Evolutionary conservation across 1,140 invertebrate genomes (phyloP).

Genomic region (Cecropterus lyciades): DNA sequence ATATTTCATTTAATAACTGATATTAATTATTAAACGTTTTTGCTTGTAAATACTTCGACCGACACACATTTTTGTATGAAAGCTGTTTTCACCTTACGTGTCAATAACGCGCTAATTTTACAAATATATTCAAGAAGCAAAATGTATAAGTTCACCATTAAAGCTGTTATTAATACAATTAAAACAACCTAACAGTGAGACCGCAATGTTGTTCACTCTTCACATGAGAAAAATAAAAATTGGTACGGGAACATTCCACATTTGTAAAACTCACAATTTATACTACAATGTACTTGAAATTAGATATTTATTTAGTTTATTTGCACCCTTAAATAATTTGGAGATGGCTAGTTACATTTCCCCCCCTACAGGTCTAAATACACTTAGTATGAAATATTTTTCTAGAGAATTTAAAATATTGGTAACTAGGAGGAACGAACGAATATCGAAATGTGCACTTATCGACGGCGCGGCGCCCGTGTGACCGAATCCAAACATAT

Average conservation of each 20-base stretch:
- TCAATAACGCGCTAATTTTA: too few species aligned
- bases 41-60: too few species aligned
- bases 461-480: constrained; percentile 10
- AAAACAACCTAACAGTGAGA: constrained; percentile 1
- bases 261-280: constrained; percentile 14
- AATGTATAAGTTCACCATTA: too few species aligned
- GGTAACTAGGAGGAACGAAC: constrained; percentile 46
- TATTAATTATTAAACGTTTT: too few species aligned
- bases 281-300: constrained; percentile 15
- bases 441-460: constrained; percentile 15
- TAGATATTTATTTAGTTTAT: constrained; percentile 2
- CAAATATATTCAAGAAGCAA: too few species aligned
- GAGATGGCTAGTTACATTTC: constrained; percentile 8
- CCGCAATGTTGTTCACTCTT: neutral
- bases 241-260: neutral
- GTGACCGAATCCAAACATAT: constrained; percentile 15
- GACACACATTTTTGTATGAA: too few species aligned
- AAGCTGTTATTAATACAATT: too few species aligned
- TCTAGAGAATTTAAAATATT: constrained; percentile 41
- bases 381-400: constrained; percentile 20
- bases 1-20: too few species aligned
- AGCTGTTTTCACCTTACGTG: too few species aligned
- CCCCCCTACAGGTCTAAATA: constrained; percentile 30
- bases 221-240: constrained; percentile 1
- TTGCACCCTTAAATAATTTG: constrained; percentile 9